These are phyloP conservation scores for Spinus olivaceus DNA, from an alignment of 2,797 vertebrate genomes.

Conservation along the genomic window DNA sequence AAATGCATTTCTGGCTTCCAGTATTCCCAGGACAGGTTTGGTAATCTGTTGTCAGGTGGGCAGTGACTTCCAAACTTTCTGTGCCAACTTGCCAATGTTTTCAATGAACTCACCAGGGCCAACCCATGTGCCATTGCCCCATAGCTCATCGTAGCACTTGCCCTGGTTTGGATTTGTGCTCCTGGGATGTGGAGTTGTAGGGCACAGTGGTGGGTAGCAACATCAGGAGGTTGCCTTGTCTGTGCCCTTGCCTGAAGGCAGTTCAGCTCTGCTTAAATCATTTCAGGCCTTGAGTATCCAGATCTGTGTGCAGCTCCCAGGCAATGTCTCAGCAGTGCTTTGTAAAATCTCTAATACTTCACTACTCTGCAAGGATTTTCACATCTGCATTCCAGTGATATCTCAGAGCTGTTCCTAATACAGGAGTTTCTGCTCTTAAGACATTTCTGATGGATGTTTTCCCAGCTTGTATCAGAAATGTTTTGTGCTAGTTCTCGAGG, in stretches of 20 bases:
- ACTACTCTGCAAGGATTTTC: not conserved
- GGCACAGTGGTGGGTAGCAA: not conserved
- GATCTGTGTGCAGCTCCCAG: not conserved
- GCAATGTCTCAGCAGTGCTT: slow-evolving; percentile 29
- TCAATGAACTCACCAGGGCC: not conserved
- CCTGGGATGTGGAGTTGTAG: not conserved
- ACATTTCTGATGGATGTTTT: not conserved
- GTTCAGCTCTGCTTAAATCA: slow-evolving; percentile 15
- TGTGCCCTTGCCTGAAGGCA: slow-evolving; percentile 38
- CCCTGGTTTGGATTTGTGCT: not conserved
- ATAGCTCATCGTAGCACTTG: not conserved
- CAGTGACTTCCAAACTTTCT: not conserved
- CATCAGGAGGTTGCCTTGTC: not conserved
- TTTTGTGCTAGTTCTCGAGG: not conserved
- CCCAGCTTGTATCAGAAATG: not conserved
- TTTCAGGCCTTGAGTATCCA: not conserved
- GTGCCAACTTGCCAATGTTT: not conserved
- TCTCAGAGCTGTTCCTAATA: not conserved
- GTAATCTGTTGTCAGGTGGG: not conserved
- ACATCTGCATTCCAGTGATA: not conserved
- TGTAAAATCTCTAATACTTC: not conserved
- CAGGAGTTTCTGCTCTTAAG: not conserved
- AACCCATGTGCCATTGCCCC: not conserved
- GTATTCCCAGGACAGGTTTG: not conserved
- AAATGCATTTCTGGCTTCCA: not conserved